Evolutionary conservation across 1,140 invertebrate species (phyloP), one percentile per base, ranked within the genome.

Genomic region (Sminthurides bifidus): DNA sequence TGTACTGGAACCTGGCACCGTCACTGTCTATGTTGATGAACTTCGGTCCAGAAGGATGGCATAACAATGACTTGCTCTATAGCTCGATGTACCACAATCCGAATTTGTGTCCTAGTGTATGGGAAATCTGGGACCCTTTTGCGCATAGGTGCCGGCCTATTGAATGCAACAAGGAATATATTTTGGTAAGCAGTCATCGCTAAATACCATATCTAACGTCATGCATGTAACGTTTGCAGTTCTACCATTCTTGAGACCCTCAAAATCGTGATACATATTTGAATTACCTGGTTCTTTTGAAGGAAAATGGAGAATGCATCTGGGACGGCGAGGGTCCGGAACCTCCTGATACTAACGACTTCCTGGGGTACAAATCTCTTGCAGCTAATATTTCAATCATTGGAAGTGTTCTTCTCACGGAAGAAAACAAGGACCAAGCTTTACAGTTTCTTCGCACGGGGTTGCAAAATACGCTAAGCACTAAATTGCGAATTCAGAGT

Each of bases 51-150:
- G 44, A 48, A 6, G 44, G 44, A 6, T 48, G 44, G 44, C 26
- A 48, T 48, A 48, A 48, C 19, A 19, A 27, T 48, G n/a, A n/a
- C n/a, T 10, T 48, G 4, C 24, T 48, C 6, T 48, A 27, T 19
- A 26, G 15, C 24, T 48, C 44, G 4, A 27, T 27, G 14, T 48
- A 14, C 24, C 30, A 48, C 24, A 27, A 48, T 21, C 44, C 44
- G 5, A 30, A 48, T 19, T 5, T 14, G 12, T 48, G 44, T 30
- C 44, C 44, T 8, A 21, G 10, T 48, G 24, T 30, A 4, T 30
- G 23, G 27, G 44, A 48, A 27, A 48, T 48, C 17, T 48, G 44
- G 44, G 44, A 48, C 24, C 44, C 44, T 8, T 48, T 48, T 21
- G 30, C 44, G 19, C 4, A 27, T 19, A 50, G 17, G 17, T 50